These are phyloP conservation scores for Scaptodrosophila lebanonensis DNA, from an alignment of 1,140 invertebrate genomes.

Conservation along the genomic window DNA sequence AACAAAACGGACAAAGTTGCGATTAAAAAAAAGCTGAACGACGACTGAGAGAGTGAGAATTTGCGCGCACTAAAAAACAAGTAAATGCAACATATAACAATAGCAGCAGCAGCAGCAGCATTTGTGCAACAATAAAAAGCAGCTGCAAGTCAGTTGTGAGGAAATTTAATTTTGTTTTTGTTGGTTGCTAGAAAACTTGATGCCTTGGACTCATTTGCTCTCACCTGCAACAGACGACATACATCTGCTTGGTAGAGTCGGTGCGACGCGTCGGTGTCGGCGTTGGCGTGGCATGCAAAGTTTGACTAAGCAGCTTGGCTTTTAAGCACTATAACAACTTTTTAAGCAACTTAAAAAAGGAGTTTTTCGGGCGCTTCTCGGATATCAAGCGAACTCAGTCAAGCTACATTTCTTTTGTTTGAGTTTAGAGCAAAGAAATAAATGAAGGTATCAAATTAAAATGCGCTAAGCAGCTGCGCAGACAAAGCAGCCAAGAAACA, in stretches of 20 bases:
- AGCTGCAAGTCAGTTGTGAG: slow-evolving; percentile 59
- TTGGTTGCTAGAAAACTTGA: slow-evolving; percentile 33
- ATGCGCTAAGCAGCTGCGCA: slow-evolving; percentile 45
- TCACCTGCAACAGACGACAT: slow-evolving; percentile 67
- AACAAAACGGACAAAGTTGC: slow-evolving; percentile 56
- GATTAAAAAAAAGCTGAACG: slow-evolving; percentile 22
- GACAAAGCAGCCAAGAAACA: slow-evolving; percentile 15
- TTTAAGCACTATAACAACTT: slow-evolving; percentile 71
- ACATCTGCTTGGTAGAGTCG: too few species aligned
- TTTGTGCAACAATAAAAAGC: slow-evolving; percentile 53
- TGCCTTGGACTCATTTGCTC: slow-evolving; percentile 63
- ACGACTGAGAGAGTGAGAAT: slow-evolving; percentile 14
- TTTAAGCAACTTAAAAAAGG: slow-evolving; percentile 67
- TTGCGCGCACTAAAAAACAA: slow-evolving; percentile 44
- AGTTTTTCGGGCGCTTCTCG: slow-evolving; percentile 55
- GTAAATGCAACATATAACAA: slow-evolving; percentile 51
- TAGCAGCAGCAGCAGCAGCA: slow-evolving; percentile 25
- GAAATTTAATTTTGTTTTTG: slow-evolving; percentile 30
- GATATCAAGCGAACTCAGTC: slow-evolving; percentile 31
- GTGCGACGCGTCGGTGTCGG: too few species aligned
- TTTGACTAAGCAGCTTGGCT: slow-evolving; percentile 51
- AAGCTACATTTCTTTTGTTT: slow-evolving; percentile 57
- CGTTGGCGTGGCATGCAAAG: too few species aligned
- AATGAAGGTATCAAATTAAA: slow-evolving; percentile 74
- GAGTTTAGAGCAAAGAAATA: slow-evolving; percentile 50